Base-by-base conservation (phyloP, 2,113 vertebrate genomes). In the Dissostichus mawsoni region DNA sequence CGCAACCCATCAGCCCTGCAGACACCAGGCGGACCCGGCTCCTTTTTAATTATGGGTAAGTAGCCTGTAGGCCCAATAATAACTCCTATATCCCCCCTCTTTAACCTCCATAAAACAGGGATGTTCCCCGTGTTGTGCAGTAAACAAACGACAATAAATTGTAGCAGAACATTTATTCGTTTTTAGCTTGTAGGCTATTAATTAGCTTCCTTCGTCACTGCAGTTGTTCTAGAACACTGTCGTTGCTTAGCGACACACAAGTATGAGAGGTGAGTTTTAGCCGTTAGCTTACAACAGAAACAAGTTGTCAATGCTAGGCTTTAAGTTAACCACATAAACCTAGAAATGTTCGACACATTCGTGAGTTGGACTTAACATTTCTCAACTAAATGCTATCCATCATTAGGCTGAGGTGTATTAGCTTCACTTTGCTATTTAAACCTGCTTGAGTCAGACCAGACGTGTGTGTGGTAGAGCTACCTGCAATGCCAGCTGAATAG, bases 1-100 rank as follows among this genome's bases (percentile, higher is more conserved):
- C 7, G 52, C 80, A 17, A n/a, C 70, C 74, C 86, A 78, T 76
- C 74, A 61, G 55, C 36, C 55, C 10, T n/a, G 20, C 58, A 11
- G 58, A 18, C 64, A 29, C 0, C 53, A 18, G 59, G 56, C 7
- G 47, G 11, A 12, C 4, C 29, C 4, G 3, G 0, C n/a, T 17
- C 33, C 0, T 4, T 23, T 84, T 76, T 71, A 79, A 77, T 81
- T 20, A 51, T 2, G 29, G 6, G 63, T 69, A 20, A 80, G 73
- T 68, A 57, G n/a, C 68, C 25, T 5, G 25, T 13, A 29, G 69
- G 61, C 59, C 12, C 8, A 13, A n/a, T 50, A 52, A 33, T 48
- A 71, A 18, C 61, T 14, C 2, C 1, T 18, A 3, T 20, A 3
- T 20, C 47, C 25, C 8, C 29, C 48, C 5, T 4, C 23, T 11